Evolutionary conservation across 2,113 vertebrate genomes (phyloP).

Genomic region (Ardeotis arabs): DNA sequence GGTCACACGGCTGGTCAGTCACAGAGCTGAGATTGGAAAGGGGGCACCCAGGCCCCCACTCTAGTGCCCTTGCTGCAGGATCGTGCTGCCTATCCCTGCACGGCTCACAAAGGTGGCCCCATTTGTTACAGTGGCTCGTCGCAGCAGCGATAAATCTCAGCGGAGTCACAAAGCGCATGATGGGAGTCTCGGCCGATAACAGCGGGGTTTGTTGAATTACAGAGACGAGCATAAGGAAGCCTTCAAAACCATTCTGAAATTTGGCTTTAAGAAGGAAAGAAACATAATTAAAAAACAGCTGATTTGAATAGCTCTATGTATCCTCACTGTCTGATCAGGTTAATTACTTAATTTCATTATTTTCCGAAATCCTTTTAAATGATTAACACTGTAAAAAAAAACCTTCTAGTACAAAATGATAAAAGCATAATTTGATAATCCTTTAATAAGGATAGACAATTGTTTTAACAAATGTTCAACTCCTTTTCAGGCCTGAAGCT

Average conservation of each 20-base stretch:
- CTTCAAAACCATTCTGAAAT: conserved; percentile 14
- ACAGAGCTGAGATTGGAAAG: neutral
- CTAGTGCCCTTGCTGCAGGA: neutral
- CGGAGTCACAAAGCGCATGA: neutral
- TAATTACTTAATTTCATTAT: conserved; percentile 49
- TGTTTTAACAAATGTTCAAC: conserved; percentile 50
- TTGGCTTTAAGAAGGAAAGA: conserved; percentile 4
- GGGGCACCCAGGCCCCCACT: neutral
- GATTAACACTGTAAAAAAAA: conserved; percentile 28
- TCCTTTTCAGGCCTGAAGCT: conserved; percentile 47
- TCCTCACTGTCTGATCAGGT: neutral
- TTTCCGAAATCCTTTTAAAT: conserved; percentile 49
- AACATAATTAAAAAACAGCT: conserved; percentile 1
- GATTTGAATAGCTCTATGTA: conserved; percentile 14
- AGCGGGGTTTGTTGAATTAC: neutral
- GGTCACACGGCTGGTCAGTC: neutral
- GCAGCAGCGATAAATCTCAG: neutral
- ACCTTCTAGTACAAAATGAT: conserved; percentile 2
- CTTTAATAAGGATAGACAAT: conserved; percentile 25
- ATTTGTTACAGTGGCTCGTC: neutral
- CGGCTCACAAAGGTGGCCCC: rapidly evolving
- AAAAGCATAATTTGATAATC: conserved; percentile 34
- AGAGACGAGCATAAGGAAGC: neutral
- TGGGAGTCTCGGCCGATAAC: neutral
- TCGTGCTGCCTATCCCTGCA: neutral